These are phyloP conservation scores for Pyralis farinalis DNA, from an alignment of 2,888 invertebrate genomes.

Conservation along the genomic window DNA sequence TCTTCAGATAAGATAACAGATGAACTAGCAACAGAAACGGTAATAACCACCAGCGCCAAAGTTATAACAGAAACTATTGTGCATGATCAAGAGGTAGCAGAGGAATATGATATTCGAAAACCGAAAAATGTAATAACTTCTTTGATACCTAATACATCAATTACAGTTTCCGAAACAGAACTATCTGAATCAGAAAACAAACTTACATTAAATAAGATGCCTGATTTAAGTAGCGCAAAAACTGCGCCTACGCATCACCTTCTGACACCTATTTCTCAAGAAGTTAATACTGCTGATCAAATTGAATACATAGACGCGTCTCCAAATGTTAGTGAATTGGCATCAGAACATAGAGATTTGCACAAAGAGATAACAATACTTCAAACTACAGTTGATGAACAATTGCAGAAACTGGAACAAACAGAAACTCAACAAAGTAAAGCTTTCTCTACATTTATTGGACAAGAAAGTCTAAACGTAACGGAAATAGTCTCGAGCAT, in stretches of 20 bases:
- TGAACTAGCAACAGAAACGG: constrained; percentile 54
- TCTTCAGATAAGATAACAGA: constrained; percentile 68
- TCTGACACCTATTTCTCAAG: constrained; percentile 61
- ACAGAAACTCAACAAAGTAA: constrained; percentile 74
- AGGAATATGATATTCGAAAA: constrained; percentile 40
- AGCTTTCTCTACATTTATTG: constrained; percentile 77
- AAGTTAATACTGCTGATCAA: constrained; percentile 65
- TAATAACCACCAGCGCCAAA: constrained; percentile 84
- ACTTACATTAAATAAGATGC: constrained; percentile 52
- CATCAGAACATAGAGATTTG: constrained; percentile 50
- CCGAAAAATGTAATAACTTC: constrained; percentile 60
- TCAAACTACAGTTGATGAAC: constrained; percentile 73
- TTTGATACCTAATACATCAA: constrained; percentile 80
- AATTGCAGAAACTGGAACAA: constrained; percentile 69
- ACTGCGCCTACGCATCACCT: constrained; percentile 50
- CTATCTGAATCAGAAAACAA: constrained; percentile 84
- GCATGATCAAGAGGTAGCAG: constrained; percentile 84
- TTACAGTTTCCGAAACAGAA: constrained; percentile 83
- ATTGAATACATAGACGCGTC: constrained; percentile 41
- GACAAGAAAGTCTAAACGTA: constrained; percentile 82
- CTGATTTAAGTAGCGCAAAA: constrained; percentile 38
- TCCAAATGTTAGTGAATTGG: constrained; percentile 36
- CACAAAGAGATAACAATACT: constrained; percentile 61
- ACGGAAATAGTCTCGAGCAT: constrained; percentile 75
- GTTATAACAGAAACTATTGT: constrained; percentile 80